phyloP scores from a whole-genome alignment of 2,888 invertebrate genomes.

The Ernsta delagoae region DNA sequence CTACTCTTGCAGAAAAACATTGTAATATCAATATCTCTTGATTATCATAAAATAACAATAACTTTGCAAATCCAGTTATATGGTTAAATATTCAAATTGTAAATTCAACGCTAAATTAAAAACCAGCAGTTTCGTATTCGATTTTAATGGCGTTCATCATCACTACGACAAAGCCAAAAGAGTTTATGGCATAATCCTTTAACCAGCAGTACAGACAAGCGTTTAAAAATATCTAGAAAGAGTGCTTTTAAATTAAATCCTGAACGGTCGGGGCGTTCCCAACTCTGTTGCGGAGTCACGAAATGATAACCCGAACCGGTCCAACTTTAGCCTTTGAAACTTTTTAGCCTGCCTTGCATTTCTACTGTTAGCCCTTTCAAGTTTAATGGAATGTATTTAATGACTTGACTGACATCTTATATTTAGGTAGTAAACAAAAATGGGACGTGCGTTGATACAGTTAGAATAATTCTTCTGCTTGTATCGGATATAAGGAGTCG shows the following conservation, averaged over 20 bases:
- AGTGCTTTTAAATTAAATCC: neutral
- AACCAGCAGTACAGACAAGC: neutral
- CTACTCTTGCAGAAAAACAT: too few relatives aligned
- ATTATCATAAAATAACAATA: too few relatives aligned
- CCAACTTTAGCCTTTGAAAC: slow-evolving; percentile 45
- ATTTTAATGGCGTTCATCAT: neutral
- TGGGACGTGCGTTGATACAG: too few relatives aligned
- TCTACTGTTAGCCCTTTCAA: slow-evolving; percentile 3
- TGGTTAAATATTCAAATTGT: too few relatives aligned
- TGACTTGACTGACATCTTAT: neutral
- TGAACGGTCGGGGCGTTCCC: neutral
- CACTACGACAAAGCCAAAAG: neutral
- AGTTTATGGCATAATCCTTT: too few relatives aligned
- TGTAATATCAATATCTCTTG: too few relatives aligned
- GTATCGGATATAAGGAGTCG: too few relatives aligned
- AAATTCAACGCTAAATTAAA: too few relatives aligned
- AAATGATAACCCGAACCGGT: slow-evolving; percentile 40
- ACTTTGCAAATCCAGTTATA: too few relatives aligned
- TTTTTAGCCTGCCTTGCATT: slow-evolving; percentile 42
- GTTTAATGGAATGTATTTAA: neutral
- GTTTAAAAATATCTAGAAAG: neutral
- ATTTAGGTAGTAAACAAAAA: too few relatives aligned
- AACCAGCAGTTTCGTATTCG: too few relatives aligned
- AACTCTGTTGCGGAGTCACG: slow-evolving; percentile 6
- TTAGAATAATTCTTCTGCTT: too few relatives aligned